phyloP scores from a whole-genome alignment of 2,113 vertebrate species.

The Eonycteris spelaea region DNA sequence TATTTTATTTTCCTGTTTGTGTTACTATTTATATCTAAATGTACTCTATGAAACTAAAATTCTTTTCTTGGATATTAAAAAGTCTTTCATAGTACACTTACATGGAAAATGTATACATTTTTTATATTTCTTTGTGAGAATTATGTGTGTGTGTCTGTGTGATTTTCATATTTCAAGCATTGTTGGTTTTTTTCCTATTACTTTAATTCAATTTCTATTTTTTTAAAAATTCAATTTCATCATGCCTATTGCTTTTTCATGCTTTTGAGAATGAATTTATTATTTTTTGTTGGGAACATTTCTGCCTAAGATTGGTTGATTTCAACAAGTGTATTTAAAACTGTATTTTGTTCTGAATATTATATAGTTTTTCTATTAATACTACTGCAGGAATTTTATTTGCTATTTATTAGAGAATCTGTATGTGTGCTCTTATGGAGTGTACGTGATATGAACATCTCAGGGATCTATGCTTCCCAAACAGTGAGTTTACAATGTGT shows the following conservation, averaged over 20 bases:
- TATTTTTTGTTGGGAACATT: not conserved
- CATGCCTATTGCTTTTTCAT: not conserved
- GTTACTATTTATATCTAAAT: not conserved
- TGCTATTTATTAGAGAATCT: not conserved
- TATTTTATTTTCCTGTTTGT: not conserved
- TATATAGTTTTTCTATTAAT: not conserved
- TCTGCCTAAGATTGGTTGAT: not conserved
- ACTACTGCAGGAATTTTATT: not conserved
- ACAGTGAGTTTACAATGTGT: not conserved
- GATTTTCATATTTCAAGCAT: conserved; percentile 10
- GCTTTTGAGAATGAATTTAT: not conserved
- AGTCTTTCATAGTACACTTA: not conserved
- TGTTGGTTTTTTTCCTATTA: not conserved
- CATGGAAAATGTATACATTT: not conserved
- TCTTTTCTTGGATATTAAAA: not conserved
- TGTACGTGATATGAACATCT: not conserved
- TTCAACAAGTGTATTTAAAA: not conserved
- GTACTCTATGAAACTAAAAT: not conserved
- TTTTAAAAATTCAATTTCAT: not conserved
- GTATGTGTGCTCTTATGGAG: not conserved
- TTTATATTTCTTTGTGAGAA: not conserved
- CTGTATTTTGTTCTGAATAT: not conserved
- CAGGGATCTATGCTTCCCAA: not conserved
- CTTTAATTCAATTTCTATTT: not conserved
- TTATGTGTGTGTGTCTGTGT: not conserved